Evolutionary conservation across 2,113 vertebrate genomes (phyloP), one percentile per base, ranked within the genome.

Genomic region (Phocoena sinus): DNA sequence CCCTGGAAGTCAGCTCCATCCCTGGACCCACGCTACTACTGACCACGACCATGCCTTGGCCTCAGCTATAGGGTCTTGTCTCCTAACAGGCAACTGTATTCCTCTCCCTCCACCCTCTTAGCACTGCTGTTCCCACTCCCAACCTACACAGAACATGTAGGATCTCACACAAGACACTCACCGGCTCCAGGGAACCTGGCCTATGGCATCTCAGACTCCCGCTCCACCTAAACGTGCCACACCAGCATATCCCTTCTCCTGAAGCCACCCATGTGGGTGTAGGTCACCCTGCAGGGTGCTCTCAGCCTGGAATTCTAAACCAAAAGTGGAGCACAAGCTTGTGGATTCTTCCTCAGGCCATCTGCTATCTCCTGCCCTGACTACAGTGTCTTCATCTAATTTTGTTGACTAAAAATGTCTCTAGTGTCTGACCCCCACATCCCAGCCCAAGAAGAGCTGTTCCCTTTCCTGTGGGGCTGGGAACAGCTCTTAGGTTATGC

Each of bases 131-230:
- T 86, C 23, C 17, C 15, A 60, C 18, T 5, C 11, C 28, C 58
- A 76, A n/a, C n/a, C 71, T 68, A 62, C 44, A 47, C 21, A 50
- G 90, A 93, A 96, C 83, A 14, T 74, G 91, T 90, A 81, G 44
- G 36, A 84, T 85, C 60, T 76, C 44, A 80, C 36, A 8, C 36
- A 85, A 73, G 56, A 38, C 79, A 28, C 53, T 77, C 26, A 5
- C 0, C 31, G 20, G 5, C 79, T 33, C 71, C 26, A 26, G 38
- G 33, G 33, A 44, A 44, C 33, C 21, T 8, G 12, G 26, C 80
- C 28, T 38, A 15, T n/a, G 17, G 76, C 10, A 18, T 68, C 60
- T 89, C 73, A 89, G 80, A 36, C 8, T 82, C 56, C 76, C 26
- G 53, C 65, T 65, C 70, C n/a, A 26, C 26, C 73, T 79, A 73